phyloP scores from a whole-genome alignment of 2,888 invertebrate species.

The Drosophila anomelani region DNA sequence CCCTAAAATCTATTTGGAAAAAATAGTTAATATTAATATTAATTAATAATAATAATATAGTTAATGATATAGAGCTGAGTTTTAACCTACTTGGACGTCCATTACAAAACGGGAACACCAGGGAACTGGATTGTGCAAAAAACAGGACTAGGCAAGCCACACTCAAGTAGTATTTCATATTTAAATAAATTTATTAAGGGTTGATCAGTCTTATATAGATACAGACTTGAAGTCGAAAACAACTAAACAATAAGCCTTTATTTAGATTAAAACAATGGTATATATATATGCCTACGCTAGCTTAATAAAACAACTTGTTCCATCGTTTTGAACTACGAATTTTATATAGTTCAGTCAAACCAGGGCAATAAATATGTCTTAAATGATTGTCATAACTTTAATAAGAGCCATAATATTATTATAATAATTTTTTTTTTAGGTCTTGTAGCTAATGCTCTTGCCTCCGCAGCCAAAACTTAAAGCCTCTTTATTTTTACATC shows the following conservation, averaged over 20 bases:
- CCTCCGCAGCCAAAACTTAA: no score
- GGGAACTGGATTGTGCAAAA: background rate
- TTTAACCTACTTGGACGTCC: constrained; percentile 7
- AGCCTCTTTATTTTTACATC: no score
- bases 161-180: background rate
- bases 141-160: background rate
- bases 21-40: no score
- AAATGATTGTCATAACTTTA: no score
- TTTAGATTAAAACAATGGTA: background rate
- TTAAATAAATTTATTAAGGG: background rate
- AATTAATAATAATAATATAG: no score
- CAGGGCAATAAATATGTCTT: no score
- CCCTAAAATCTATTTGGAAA: background rate
- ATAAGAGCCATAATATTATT: no score
- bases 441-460: no score
- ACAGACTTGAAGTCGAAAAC: background rate
- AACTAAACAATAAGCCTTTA: background rate
- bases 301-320: background rate
- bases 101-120: constrained; percentile 4
- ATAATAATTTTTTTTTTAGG: no score
- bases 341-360: background rate
- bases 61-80: background rate
- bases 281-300: no score
- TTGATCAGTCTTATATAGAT: background rate
- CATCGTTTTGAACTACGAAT: background rate